phyloP scores from a whole-genome alignment of 2,797 vertebrate species.

The Momotus momota region DNA sequence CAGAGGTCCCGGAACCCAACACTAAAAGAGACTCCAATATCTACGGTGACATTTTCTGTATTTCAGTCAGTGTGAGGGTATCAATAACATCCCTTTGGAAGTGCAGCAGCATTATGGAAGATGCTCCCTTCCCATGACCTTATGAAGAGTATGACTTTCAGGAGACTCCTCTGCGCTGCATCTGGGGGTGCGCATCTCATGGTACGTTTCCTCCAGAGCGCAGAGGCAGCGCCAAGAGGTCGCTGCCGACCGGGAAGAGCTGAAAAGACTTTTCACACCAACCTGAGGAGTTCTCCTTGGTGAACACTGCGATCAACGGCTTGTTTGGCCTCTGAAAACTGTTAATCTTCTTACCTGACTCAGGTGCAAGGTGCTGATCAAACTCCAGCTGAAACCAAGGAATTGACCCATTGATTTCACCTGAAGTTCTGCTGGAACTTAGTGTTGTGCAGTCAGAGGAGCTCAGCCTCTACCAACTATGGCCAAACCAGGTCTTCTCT shows the following conservation, averaged over 20 bases:
- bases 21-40: neutral
- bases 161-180: accelerated
- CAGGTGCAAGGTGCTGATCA: slow-evolving; percentile 60
- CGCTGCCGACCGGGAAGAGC: neutral
- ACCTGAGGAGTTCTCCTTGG: neutral
- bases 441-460: neutral
- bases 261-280: neutral
- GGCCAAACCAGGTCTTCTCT: neutral
- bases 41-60: neutral
- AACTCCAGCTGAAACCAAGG: slow-evolving; percentile 26
- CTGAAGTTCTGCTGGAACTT: slow-evolving; percentile 22
- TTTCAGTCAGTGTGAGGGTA: neutral
- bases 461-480: neutral
- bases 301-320: neutral
- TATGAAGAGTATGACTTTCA: neutral
- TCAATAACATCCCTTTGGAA: neutral
- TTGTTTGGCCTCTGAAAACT: neutral
- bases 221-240: neutral
- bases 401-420: neutral
- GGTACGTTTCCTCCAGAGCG: neutral
- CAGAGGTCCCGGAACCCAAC: neutral
- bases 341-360: slow-evolving; percentile 39
- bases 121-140: neutral
- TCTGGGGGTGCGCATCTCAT: neutral
- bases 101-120: neutral